phyloP scores from a whole-genome alignment of 2,888 invertebrate genomes.

The Galeruca laticollis region DNA sequence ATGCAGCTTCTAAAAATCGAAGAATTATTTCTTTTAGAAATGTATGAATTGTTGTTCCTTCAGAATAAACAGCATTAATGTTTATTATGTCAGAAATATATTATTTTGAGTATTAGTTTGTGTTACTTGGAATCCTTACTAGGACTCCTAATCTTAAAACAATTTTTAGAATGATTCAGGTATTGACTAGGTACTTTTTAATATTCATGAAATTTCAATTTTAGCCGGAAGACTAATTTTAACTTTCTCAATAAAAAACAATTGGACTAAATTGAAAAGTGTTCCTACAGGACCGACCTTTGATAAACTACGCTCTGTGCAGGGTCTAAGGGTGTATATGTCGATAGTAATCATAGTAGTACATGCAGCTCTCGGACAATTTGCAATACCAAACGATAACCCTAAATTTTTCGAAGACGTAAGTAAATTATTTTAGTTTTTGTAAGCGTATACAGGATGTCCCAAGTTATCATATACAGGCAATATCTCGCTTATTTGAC shows the following conservation, averaged over 20 bases:
- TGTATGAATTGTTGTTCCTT: too few species aligned
- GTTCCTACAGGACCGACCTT: conserved; percentile 32
- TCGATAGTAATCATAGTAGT: conserved; percentile 38
- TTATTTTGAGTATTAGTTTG: too few species aligned
- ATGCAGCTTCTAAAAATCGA: too few species aligned
- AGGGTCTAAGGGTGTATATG: conserved; percentile 45
- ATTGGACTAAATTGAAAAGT: conserved; percentile 46
- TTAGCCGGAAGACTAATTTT: conserved; percentile 45
- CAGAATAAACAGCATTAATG: too few species aligned
- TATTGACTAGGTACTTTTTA: background rate
- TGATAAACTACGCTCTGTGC: conserved; percentile 40
- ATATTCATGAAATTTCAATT: background rate
- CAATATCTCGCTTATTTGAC: too few species aligned
- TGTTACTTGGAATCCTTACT: too few species aligned
- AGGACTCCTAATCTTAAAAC: too few species aligned
- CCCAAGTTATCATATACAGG: too few species aligned
- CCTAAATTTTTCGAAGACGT: conserved; percentile 43
- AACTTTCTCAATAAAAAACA: conserved; percentile 51
- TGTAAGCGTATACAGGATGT: background rate
- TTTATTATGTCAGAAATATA: too few species aligned
- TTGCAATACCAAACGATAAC: conserved; percentile 40
- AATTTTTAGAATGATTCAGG: too few species aligned
- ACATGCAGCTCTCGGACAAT: conserved; percentile 33
- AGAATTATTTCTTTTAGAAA: too few species aligned
- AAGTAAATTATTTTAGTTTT: conserved; percentile 27